Base-by-base conservation (phyloP, 2,797 vertebrate species). In the Dendrocincla tyrannina region DNA sequence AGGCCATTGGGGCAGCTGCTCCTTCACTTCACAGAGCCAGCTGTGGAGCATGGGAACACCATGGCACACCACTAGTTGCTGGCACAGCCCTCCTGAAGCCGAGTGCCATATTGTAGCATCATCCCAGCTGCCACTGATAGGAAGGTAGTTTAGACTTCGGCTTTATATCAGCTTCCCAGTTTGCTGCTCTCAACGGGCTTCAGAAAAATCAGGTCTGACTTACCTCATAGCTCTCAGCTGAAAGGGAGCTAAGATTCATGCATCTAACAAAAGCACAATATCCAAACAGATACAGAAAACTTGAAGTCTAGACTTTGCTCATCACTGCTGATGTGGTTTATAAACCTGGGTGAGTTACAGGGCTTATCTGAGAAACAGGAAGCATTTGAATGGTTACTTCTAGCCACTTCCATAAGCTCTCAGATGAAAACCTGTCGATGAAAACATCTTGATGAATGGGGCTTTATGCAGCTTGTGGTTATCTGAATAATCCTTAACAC, bases 401-500 rank as follows among this genome's bases (percentile, higher is more conserved):
- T 32, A 95, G 53, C 55, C 64, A 77, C 72, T 68, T 91, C 49
- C 56, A 85, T 70, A 84, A 96, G 79, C 79, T 85, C 78, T 72
- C 75, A 64, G 72, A 83, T 85, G 89, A 91, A 93, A 93, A 94
- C 64, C 56, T 90, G 88, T 84, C 37, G 0, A 88, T 85, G 95
- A 88, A 93, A 94, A 93, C 87, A 83, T 83, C 85, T 85, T 8
- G 1, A 25, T 84, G 89, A 93, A 88, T 64, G 56, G 39, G 44
- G 56, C 37, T 95, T 92, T 91, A 75, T 85, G 66, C 60, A 89
- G 87, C 60, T 77, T 81, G 75, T 92, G 68, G 91, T 96, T 95
- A 89, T 95, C 91, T 93, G 88, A 95, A 85, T 94, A 96, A 95
- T 94, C 89, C 91, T 89, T 95, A 92, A 94, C 83, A 92, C 84